A percentile compares a stretch with the other conserved stretches of the same genome.
phyloP scores from a whole-genome alignment of 2,888 invertebrate genomes.

The Acrobasis repandana region DNA sequence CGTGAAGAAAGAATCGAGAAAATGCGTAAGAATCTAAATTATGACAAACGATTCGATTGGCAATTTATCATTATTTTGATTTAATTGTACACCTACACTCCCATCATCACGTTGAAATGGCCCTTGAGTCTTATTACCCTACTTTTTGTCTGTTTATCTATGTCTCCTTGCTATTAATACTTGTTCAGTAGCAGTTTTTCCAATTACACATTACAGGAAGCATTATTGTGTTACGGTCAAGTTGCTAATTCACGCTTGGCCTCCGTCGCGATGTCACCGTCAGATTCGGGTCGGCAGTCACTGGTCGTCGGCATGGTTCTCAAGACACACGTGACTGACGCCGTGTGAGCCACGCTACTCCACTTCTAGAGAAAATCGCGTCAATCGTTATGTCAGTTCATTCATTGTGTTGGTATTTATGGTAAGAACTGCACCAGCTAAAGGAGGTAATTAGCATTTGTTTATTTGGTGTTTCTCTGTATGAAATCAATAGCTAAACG shows the following conservation, averaged over 20 bases:
- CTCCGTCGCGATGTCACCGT: conserved; percentile 17
- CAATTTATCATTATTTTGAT: too few species aligned
- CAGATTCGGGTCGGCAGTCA: conserved; percentile 32
- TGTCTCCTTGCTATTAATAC: too few species aligned
- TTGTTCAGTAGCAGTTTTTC: neutral
- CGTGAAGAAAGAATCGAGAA: too few species aligned
- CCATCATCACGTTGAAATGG: too few species aligned
- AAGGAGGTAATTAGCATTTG: neutral
- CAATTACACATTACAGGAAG: neutral
- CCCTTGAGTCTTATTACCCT: too few species aligned
- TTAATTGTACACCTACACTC: too few species aligned
- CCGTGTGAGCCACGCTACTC: conserved; percentile 61
- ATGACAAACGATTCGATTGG: too few species aligned
- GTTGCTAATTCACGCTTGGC: conserved; percentile 35
- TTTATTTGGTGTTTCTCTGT: neutral
- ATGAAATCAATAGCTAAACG: neutral
- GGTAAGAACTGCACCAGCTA: neutral
- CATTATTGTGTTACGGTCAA: conserved; percentile 28
- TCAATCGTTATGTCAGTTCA: conserved; percentile 22
- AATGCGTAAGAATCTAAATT: too few species aligned
- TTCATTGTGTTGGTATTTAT: conserved; percentile 9
- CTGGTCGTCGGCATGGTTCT: conserved; percentile 55
- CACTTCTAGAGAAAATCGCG: conserved; percentile 44
- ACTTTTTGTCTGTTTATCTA: too few species aligned
- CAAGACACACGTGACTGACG: conserved; percentile 60